Conservation (phyloP, 2,113 vertebrate genomes). For the Charadrius vociferus region DNA sequence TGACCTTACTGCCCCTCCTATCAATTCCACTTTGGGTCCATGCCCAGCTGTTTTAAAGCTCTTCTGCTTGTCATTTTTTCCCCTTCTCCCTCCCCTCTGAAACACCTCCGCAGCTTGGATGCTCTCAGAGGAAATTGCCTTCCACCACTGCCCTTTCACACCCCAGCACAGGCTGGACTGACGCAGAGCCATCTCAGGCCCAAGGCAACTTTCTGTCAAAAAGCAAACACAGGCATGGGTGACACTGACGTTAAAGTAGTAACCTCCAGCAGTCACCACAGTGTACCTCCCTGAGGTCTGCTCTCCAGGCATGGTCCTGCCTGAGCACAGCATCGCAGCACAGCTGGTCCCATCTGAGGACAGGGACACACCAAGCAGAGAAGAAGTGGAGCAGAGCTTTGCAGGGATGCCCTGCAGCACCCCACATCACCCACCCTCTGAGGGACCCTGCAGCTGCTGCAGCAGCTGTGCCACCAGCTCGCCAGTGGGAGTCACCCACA, state of each 20-base stretch:
- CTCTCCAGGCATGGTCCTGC: neutral
- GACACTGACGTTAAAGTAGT: neutral
- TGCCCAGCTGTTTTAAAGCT: neutral
- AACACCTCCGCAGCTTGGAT: neutral
- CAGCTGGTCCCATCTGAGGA: neutral
- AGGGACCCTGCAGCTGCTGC: neutral
- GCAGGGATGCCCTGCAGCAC: neutral
- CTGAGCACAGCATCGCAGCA: neutral
- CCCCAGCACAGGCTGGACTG: neutral
- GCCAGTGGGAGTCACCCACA: neutral
- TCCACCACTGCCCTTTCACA: neutral
- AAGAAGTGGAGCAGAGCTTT: neutral
- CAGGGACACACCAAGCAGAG: neutral
- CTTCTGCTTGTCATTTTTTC: neutral
- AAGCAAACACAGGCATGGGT: rapidly evolving
- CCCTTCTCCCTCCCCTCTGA: neutral
- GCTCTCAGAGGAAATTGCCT: neutral
- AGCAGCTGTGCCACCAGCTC: neutral
- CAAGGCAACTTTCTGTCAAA: neutral
- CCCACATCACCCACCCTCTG: neutral
- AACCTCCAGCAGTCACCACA: neutral
- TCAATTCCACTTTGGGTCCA: neutral
- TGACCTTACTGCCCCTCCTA: neutral
- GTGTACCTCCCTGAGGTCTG: neutral
- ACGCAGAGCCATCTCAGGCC: rapidly evolving